A percentile compares a stretch with the other conserved stretches of the same genome.
phyloP scores from a whole-genome alignment of 2,113 vertebrate species.

The Calypte anna region DNA sequence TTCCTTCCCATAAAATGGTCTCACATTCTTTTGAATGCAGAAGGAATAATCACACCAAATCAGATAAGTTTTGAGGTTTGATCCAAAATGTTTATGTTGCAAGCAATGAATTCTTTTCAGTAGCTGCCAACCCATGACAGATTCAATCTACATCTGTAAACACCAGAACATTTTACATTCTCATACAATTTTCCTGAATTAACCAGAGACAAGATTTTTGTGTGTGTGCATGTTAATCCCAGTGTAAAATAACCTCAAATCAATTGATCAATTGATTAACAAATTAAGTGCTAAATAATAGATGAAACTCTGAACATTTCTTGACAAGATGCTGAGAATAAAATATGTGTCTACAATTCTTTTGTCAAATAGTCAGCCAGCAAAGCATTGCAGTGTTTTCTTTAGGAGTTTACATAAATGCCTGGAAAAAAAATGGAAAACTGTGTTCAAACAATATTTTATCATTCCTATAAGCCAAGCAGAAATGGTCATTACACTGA shows the following conservation, averaged over 20 bases:
- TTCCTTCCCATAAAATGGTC: neutral
- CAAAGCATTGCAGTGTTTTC: constrained; percentile 71
- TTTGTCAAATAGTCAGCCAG: constrained; percentile 73
- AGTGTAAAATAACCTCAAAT: constrained; percentile 66
- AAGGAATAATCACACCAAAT: neutral
- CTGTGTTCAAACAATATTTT: constrained; percentile 75
- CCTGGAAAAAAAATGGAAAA: constrained; percentile 73
- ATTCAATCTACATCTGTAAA: constrained; percentile 77
- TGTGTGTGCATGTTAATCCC: constrained; percentile 33
- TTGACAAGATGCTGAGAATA: constrained; percentile 71
- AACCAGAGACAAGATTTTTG: constrained; percentile 53
- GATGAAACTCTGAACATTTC: constrained; percentile 51
- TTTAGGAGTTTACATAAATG: constrained; percentile 73
- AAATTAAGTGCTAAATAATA: constrained; percentile 80
- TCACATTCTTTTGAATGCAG: neutral
- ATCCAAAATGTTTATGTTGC: constrained; percentile 72
- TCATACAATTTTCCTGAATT: constrained; percentile 72
- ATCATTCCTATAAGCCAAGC: constrained; percentile 73
- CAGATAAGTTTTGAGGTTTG: constrained; percentile 9
- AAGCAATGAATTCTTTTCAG: constrained; percentile 67
- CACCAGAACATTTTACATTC: constrained; percentile 63
- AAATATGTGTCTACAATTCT: constrained; percentile 75
- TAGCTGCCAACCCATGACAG: constrained; percentile 71
- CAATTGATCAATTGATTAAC: constrained; percentile 78
- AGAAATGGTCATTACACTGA: constrained; percentile 77